These are phyloP conservation scores for Rutpela maculata DNA, from an alignment of 2,888 invertebrate genomes.

Conservation along the genomic window DNA sequence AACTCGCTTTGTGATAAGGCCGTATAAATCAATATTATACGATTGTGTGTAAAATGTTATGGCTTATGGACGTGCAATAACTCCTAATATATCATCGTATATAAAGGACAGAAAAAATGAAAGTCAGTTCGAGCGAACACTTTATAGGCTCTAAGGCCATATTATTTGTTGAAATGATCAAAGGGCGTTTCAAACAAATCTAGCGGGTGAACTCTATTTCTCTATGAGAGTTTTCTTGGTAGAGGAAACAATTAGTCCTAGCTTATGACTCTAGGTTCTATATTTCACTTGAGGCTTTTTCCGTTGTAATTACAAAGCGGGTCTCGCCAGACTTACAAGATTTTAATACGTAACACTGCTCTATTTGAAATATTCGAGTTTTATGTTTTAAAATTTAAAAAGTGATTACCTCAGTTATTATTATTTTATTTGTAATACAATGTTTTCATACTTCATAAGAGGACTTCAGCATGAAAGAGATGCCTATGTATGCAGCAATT, in stretches of 20 bases:
- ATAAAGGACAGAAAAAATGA: conserved; percentile 14
- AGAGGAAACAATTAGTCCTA: not conserved
- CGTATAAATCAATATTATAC: conserved; percentile 39
- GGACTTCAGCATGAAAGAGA: no score
- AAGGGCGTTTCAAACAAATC: not conserved
- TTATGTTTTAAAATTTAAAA: no score
- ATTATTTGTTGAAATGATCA: conserved; percentile 24
- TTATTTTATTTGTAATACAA: no score
- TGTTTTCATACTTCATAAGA: no score
- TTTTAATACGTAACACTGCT: no score
- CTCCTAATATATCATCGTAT: conserved; percentile 20
- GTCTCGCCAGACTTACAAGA: no score
- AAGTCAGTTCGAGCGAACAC: conserved; percentile 20
- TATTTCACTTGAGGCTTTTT: no score
- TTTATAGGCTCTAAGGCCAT: conserved; percentile 8
- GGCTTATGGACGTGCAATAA: conserved; percentile 29
- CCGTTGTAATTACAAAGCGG: no score
- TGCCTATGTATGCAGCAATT: no score
- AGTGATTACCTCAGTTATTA: no score
- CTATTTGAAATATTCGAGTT: no score
- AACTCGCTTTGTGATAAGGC: conserved; percentile 27
- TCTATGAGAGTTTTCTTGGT: not conserved
- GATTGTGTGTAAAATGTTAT: conserved; percentile 39
- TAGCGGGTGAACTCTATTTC: conserved; percentile 1
- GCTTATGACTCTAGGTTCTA: no score